Evolutionary conservation across 2,888 invertebrate species (phyloP), one percentile per base, ranked within the genome.

Genomic region (Zaprionus obscuricornis): DNA sequence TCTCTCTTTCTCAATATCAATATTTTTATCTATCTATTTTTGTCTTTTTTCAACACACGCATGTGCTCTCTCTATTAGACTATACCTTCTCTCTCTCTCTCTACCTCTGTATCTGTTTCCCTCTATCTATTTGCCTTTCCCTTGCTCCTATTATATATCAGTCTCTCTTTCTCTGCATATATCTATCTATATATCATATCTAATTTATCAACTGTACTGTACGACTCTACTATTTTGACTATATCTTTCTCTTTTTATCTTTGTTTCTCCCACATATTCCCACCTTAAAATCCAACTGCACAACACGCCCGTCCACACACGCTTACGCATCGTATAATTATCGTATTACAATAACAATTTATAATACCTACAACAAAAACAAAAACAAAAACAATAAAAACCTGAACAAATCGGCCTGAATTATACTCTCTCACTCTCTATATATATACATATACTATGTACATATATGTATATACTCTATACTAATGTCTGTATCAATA

Each of bases 231-330:
- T 40, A 26, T 55, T 74, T 59, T 56, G n/a, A 54, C 43, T 81
- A 59, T 84, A 55, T 77, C 45, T 83, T 42, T 84, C 39, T 84
- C n/a, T n/a, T 14, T 58, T 46, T 66, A 18, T 69, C 64, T 73
- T 69, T 56, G 43, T 62, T 52, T 63, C 67, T 72, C 67, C 66
- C 43, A 55, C 57, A 71, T 59, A 51, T 8, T 54, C 71, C 66
- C 54, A 46, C 36, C 52, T 42, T 11, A 46, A 13, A 39, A 26
- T 42, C 37, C 33, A 66, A 46, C 11, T 31, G 43, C 60, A 68
- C 52, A 22, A 66, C 51, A 49, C 52, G 47, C 60, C 22, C 22
- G 22, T 7, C 22, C 22, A 58, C 55, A 54, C 68, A 62, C 74
- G 59, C 77, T 76, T 74, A 40, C 68, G 67, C 67, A 72, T 49